phyloP scores from a whole-genome alignment of 1,140 invertebrate genomes.

The Drosophila parabipectinata region DNA sequence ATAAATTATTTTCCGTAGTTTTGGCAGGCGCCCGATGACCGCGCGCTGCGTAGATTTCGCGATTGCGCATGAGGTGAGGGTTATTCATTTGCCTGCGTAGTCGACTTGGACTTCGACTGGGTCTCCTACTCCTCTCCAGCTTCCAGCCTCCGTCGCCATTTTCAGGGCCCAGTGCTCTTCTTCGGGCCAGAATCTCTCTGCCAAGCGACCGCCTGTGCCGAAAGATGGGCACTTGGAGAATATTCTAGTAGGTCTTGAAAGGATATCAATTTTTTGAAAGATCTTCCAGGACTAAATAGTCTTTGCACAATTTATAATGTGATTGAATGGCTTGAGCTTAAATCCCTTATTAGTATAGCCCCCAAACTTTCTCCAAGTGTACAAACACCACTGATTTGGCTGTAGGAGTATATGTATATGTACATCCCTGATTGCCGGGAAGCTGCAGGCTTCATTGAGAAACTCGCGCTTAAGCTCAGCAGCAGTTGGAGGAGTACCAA shows the following conservation, averaged over 20 bases:
- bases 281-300: too few species aligned
- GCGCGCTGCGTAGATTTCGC: conserved; percentile 74
- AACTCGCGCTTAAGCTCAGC: conserved; percentile 41
- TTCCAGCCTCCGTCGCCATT: conserved; percentile 19
- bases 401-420: conserved; percentile 36
- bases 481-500: neutral
- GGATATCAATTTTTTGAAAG: too few species aligned
- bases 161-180: conserved; percentile 25
- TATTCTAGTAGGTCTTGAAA: neutral
- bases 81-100: conserved; percentile 63
- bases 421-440: conserved; percentile 19
- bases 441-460: conserved; percentile 73
- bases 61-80: conserved; percentile 77
- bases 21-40: conserved; percentile 78
- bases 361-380: conserved; percentile 20
- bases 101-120: conserved; percentile 20
- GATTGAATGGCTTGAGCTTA: too few species aligned
- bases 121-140: conserved; percentile 12
- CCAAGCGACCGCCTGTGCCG: conserved; percentile 45
- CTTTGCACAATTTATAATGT: too few species aligned
- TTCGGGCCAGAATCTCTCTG: conserved; percentile 22
- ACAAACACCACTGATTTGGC: conserved; percentile 29
- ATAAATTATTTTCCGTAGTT: conserved; percentile 84
- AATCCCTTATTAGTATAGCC: too few species aligned
- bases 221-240: conserved; percentile 20